A percentile compares a stretch with the other conserved stretches of the same genome.
These are phyloP conservation scores for Drosophila burlai DNA, from an alignment of 1,140 invertebrate genomes.

Conservation along the genomic window DNA sequence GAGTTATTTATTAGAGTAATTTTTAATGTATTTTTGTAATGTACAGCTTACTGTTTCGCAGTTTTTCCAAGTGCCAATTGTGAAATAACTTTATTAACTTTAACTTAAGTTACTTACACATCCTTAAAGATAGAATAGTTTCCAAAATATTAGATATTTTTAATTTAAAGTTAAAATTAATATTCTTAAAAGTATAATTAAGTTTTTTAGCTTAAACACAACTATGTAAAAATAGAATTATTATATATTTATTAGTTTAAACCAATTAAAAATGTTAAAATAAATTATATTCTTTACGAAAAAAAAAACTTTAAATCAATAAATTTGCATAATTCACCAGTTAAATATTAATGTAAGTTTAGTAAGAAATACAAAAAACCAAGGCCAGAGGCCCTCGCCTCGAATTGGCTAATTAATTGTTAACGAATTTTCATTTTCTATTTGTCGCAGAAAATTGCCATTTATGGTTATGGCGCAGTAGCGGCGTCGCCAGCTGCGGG, in stretches of 20 bases:
- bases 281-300: neutral
- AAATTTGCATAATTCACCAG: neutral
- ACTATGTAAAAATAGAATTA: neutral
- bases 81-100: neutral
- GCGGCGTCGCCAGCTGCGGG: conserved; percentile 8
- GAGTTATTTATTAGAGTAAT: neutral
- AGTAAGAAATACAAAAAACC: neutral
- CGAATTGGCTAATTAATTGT: conserved; percentile 70
- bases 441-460: conserved; percentile 71
- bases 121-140: neutral
- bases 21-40: neutral
- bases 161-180: neutral
- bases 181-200: no score
- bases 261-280: neutral
- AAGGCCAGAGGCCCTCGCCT: conserved; percentile 4
- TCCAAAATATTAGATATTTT: no score
- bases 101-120: no score
- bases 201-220: neutral
- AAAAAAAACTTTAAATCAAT: neutral
- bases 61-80: neutral
- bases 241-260: neutral
- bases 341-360: no score
- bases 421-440: conserved; percentile 80
- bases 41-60: neutral
- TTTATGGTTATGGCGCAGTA: conserved; percentile 63